Evolutionary conservation across 2,113 vertebrate genomes (phyloP), one percentile per base, ranked within the genome.

Genomic region (Zosterops lateralis): DNA sequence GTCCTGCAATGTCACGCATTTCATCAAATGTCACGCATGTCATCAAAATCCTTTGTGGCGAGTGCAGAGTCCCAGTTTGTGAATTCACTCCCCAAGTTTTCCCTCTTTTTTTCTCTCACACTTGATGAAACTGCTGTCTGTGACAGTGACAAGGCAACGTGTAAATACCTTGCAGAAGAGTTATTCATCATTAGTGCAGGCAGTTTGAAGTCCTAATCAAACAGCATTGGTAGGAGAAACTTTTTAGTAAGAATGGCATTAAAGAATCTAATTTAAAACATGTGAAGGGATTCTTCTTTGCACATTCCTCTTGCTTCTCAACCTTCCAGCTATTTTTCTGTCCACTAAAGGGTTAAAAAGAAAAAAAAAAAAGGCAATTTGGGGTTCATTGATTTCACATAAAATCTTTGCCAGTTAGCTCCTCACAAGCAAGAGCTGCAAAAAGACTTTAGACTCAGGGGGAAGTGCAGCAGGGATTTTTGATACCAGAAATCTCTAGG

Each of bases 201-300:
- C 77, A 79, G 45, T 87, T 45, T 75, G 84, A 91, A 92, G 48
- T 54, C 70, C 80, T 31, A 82, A 72, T 53, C 53, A 94, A 91
- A 85, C 50, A 53, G 19, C 19, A 75, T 61, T 94, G 92, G 66
- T 84, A 95, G 78, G n/a, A 79, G 87, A 75, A 84, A 17, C 24
- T 51, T 94, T 90, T 89, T 85, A 91, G 90, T 80, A 92, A 94
- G 75, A 85, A 76, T 44, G 26, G 26, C 32, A 62, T 82, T 87
- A 76, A 93, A 62, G 31, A 81, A 79, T 60, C 82, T 17, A 42
- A 20, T 91, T 78, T 85, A 7, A 75, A 90, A 91, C 17, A n/a
- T 1, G 1, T 51, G 50, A 75, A 68, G 22, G 25, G 44, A 65
- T 89, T 57, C 25, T 89, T 89, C 45, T 91, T 65, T 68, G 31